These are phyloP conservation scores for Trissolcus japonicus DNA, from an alignment of 2,888 invertebrate species.

Conservation along the genomic window DNA sequence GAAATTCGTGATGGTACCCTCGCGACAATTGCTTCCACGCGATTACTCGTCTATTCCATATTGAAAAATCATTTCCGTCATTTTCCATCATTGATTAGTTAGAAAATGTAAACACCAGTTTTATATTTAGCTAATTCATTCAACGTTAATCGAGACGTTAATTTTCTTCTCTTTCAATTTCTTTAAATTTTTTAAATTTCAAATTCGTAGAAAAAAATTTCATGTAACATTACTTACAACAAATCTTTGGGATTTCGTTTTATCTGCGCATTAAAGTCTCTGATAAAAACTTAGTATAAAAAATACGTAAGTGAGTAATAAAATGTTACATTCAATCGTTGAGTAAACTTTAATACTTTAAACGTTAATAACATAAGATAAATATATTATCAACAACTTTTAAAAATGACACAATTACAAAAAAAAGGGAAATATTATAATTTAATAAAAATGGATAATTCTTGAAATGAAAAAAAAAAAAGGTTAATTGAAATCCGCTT, in stretches of 20 bases:
- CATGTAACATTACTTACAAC: background rate
- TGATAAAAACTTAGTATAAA: background rate
- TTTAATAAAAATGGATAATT: background rate
- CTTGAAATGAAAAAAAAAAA: background rate
- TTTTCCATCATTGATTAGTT: background rate
- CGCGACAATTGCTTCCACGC: constrained; percentile 40
- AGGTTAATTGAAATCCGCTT: background rate
- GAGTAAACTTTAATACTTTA: no score
- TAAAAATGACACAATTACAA: no score
- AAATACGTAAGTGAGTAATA: no score
- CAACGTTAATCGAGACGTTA: background rate
- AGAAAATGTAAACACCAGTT: no score
- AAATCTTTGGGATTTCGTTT: constrained; percentile 2
- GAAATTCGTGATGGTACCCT: constrained; percentile 64
- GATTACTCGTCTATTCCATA: constrained; percentile 27
- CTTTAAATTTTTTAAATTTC: background rate
- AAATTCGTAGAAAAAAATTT: background rate
- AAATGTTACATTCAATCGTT: background rate
- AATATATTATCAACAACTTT: no score
- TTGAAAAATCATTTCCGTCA: background rate
- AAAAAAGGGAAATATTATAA: no score
- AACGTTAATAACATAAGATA: no score
- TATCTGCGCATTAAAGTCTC: constrained; percentile 41
- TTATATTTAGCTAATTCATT: background rate
- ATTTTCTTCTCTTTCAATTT: background rate